phyloP scores from a whole-genome alignment of 2,113 vertebrate genomes.

The Camelus bactrianus region DNA sequence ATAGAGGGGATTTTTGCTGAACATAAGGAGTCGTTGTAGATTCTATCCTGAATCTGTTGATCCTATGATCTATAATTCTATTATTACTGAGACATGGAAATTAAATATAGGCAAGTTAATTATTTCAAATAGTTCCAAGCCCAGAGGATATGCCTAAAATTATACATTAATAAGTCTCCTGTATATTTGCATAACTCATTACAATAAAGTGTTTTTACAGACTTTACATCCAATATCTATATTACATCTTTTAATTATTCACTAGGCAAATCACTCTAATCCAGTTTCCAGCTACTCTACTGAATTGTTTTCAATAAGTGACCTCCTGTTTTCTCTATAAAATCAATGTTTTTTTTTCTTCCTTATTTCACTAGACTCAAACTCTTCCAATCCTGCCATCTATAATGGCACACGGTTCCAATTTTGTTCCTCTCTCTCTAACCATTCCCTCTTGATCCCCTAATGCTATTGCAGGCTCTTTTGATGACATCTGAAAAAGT shows the following conservation, averaged over 20 bases:
- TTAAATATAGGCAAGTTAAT: not conserved
- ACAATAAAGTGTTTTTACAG: not conserved
- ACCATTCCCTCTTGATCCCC: not conserved
- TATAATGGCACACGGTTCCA: not conserved
- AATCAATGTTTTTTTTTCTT: not conserved
- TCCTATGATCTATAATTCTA: not conserved
- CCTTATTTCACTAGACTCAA: not conserved
- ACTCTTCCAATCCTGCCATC: not conserved
- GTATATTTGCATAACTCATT: not conserved
- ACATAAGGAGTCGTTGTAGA: not conserved
- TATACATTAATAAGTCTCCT: not conserved
- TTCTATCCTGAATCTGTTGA: not conserved
- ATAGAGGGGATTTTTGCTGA: not conserved
- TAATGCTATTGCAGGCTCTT: not conserved
- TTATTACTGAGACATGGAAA: not conserved
- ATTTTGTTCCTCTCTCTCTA: not conserved
- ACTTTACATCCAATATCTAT: not conserved
- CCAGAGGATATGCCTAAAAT: not conserved
- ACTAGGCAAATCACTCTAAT: not conserved
- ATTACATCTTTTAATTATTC: slow-evolving; percentile 41
- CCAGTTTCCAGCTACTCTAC: not conserved
- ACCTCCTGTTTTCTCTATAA: not conserved
- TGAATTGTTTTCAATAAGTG: slow-evolving; percentile 15
- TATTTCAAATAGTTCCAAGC: slow-evolving; percentile 38
- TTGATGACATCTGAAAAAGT: not conserved